phyloP scores from a whole-genome alignment of 1,140 invertebrate genomes.

The Brevipalpus yothersi region DNA sequence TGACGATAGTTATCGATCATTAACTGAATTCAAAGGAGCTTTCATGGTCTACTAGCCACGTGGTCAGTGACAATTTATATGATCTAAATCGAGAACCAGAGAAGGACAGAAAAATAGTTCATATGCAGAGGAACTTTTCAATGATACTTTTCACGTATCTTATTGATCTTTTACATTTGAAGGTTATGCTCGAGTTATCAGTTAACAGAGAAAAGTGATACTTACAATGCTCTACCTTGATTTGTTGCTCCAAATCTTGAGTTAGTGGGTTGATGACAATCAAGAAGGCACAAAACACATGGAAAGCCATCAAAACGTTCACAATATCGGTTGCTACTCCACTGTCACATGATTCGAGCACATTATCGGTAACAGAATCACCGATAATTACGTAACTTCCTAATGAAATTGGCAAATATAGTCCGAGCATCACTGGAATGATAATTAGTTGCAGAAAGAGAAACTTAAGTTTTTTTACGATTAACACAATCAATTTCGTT shows the following conservation, averaged over 20 bases:
- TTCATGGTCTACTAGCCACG: too few relatives aligned
- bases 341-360: constrained; percentile 24
- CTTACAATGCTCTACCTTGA: constrained; percentile 34
- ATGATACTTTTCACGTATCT: neutral
- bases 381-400: constrained; percentile 34
- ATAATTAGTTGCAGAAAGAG: neutral
- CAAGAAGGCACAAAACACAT: constrained; percentile 34
- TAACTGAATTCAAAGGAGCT: too few relatives aligned
- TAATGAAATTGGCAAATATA: constrained; percentile 31
- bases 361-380: constrained; percentile 26
- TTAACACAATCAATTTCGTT: neutral
- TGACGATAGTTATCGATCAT: too few relatives aligned
- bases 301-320: constrained; percentile 32
- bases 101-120: neutral
- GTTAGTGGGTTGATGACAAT: constrained; percentile 38
- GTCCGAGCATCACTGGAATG: constrained; percentile 25
- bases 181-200: neutral
- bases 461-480: constrained; percentile 13
- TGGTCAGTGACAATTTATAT: too few relatives aligned
- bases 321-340: constrained; percentile 25
- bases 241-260: constrained; percentile 39
- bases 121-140: neutral
- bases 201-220: constrained; percentile 1
- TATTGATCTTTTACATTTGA: neutral
- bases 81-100: neutral